Evolutionary conservation across 30 jellyfish, hydroid and myxozoan genomes (phyloP).

Genomic region (Aurelia sp.): DNA sequence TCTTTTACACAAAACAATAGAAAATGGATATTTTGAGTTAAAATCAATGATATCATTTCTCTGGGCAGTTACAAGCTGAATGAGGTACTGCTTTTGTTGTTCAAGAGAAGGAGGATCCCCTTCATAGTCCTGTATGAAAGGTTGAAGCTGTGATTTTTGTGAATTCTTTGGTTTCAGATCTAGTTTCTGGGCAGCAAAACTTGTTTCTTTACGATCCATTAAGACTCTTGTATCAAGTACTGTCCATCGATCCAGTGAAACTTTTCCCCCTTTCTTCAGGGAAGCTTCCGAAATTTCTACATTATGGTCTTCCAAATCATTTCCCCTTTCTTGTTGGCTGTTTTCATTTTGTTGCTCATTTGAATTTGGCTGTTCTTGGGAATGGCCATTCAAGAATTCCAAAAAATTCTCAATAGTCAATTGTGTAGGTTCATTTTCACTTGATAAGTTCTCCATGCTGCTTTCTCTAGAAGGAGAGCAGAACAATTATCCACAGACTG

Average conservation of each 20-base stretch:
- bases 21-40: slow-evolving; percentile 62
- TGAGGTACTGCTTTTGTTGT: slow-evolving; percentile 32
- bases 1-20: slow-evolving; percentile 65
- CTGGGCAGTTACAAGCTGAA: slow-evolving; percentile 27
- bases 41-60: slow-evolving; percentile 25
- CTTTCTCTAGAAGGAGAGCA: too few species aligned
- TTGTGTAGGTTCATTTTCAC: slow-evolving; percentile 39
- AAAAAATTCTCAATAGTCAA: slow-evolving; percentile 42
- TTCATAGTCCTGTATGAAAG: slow-evolving; percentile 74
- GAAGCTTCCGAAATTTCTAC: too few species aligned
- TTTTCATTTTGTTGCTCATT: background rate
- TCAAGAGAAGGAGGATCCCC: slow-evolving; percentile 60
- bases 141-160: background rate
- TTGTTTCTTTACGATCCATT: slow-evolving; percentile 38
- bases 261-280: background rate
- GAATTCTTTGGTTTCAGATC: background rate
- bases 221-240: slow-evolving; percentile 18
- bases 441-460: background rate
- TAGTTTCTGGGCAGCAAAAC: slow-evolving; percentile 18
- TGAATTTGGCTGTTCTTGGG: background rate
- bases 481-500: too few species aligned
- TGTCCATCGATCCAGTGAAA: slow-evolving; percentile 20
- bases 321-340: background rate
- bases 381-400: slow-evolving; percentile 26
- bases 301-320: background rate